Evolutionary conservation across 2,113 vertebrate species (phyloP), one percentile per base, ranked within the genome.

Genomic region (Gopherus flavomarginatus): DNA sequence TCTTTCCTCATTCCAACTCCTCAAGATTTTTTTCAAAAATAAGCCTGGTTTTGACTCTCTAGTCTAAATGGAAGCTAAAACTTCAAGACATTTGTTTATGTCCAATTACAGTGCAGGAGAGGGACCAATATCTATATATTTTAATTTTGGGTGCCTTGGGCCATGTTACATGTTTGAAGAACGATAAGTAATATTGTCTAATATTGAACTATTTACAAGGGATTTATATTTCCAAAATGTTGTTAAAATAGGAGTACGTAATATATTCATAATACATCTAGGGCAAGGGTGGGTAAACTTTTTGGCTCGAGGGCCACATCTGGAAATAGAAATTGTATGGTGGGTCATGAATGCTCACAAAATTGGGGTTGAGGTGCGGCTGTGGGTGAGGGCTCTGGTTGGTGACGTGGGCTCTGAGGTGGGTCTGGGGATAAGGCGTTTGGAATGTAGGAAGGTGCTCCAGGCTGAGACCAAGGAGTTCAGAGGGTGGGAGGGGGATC

Each of bases 1-100:
- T 29, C 87, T 85, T 88, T 94, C 93, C 38, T 89, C 21, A 78
- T 92, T 50, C 72, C 35, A 69, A 50, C 24, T 92, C 27, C 16
- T 11, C 31, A 91, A 72, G 26, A 21, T 16, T 56, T 49, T 91
- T 91, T 69, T 44, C 10, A 52, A 59, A 85, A 95, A 44, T 5
- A 69, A 87, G 86, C 53, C 3, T 81, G 6, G 11, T 19, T 89
- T 81, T 75, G 29, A 50, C 12, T 77, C 83, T 1, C 26, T 27
- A 11, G 82, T 35, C 78, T 95, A 94, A 92, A 79, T 93, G 59
- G 79, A 96, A 97, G 31, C 10, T 72, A 38, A 96, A 42, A 86
- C 8, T 21, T 42, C 5, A 81, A 89, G 81, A 87, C 13, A 88
- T 85, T 85, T 14, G 87, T 77, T 95, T 92, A n/a, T 56, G 79